Evolutionary conservation across 2,888 invertebrate genomes (phyloP), one percentile per base, ranked within the genome.

Genomic region (Apamea crenata): DNA sequence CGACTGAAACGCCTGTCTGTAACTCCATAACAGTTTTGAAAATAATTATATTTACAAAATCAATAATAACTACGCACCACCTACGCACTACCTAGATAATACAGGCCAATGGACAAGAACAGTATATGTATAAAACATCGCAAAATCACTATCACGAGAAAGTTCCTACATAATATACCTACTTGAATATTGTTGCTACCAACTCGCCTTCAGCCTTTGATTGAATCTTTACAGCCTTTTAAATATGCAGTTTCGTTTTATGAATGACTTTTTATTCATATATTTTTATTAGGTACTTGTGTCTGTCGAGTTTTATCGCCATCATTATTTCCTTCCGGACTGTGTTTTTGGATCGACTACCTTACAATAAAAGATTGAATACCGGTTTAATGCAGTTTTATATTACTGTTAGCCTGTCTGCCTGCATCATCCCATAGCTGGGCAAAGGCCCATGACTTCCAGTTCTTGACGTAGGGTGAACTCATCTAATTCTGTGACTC

Each of bases 111-210:
- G 40, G 40, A 40, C 40, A 40, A 7, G 40, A 0, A 3, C 40
- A 40, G 7, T 0, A 7, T 7, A 40, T 40, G 0, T 40, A 40
- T 40, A 40, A 40, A 36, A 40, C 6, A 53, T 78, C 59, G 68
- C 84, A 88, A 89, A 89, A 88, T 87, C 82, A 86, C 66, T 89
- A 80, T 78, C 88, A 74, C 53, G 78, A 85, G 82, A 89, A 86
- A 87, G 88, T 85, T 75, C 47, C n/a, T 61, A 71, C 53, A 12
- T 44, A n/a, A n/a, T n/a, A n/a, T n/a, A n/a, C n/a, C n/a, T 16
- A 25, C 56, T 18, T 25, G 32, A 40, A 59, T 63, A 25, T 67
- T 71, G 53, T 71, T 25, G 44, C n/a, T 36, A 63, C 18, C n/a
- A 44, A 70, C 50, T 65, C 29, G 36, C 12, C 47, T 68, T 10